Evolutionary conservation across 2,888 invertebrate genomes (phyloP).

Genomic region (Parelbella ahira): DNA sequence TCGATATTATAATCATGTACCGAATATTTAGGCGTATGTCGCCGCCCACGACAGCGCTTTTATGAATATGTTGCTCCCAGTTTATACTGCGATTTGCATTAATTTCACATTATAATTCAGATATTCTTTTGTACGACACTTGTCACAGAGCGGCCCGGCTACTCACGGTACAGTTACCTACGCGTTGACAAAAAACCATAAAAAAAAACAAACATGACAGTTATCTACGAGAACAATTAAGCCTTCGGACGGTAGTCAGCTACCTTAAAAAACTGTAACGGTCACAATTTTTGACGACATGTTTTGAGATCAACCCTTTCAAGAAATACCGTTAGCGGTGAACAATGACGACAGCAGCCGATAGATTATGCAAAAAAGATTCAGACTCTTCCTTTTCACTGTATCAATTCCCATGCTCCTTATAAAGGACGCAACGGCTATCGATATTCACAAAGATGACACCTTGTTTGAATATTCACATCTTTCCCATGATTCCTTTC

Average conservation of each 20-base stretch:
- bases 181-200: not conserved
- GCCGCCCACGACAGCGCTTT: slow-evolving; percentile 29
- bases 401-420: slow-evolving; percentile 75
- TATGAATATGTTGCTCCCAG: slow-evolving; percentile 30
- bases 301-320: slow-evolving; percentile 64
- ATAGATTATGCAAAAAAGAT: slow-evolving; percentile 78
- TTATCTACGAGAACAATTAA: slow-evolving; percentile 32
- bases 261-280: slow-evolving; percentile 56
- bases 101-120: slow-evolving; percentile 36
- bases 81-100: slow-evolving; percentile 35
- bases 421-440: slow-evolving; percentile 70
- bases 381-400: slow-evolving; percentile 71
- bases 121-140: slow-evolving; percentile 36
- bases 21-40: slow-evolving; percentile 29
- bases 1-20: slow-evolving; percentile 25
- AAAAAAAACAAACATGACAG: slow-evolving; percentile 24
- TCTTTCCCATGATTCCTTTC: slow-evolving; percentile 69
- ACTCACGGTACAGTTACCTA: slow-evolving; percentile 57
- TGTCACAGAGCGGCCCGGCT: slow-evolving; percentile 29
- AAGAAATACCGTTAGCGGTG: slow-evolving; percentile 58
- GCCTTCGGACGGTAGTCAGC: slow-evolving; percentile 55
- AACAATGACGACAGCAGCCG: slow-evolving; percentile 52
- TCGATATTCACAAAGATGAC: slow-evolving; percentile 80
- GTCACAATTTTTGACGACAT: slow-evolving; percentile 61
- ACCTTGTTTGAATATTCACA: slow-evolving; percentile 80